These are phyloP conservation scores for Metridium senile DNA, from an alignment of 92 coral and sea anemone species.

Conservation along the genomic window DNA sequence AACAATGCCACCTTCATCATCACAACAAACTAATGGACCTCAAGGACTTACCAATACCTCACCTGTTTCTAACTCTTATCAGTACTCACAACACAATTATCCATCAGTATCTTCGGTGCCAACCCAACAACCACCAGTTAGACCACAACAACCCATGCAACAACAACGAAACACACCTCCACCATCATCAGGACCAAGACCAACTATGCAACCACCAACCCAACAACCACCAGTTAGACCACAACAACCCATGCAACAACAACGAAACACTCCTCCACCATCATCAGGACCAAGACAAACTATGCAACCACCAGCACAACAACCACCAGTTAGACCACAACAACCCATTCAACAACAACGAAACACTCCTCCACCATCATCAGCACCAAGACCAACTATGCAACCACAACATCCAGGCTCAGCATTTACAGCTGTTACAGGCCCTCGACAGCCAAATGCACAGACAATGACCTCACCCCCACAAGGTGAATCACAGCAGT, in stretches of 20 bases:
- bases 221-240: constrained; percentile 1
- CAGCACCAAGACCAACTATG: constrained; percentile 15
- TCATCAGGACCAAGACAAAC: constrained; percentile 3
- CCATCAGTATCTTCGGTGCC: neutral
- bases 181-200: constrained; percentile 4
- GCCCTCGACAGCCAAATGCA: neutral
- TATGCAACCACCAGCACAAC: neutral
- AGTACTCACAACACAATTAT: neutral
- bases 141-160: neutral
- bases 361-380: neutral
- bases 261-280: neutral
- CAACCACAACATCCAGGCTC: constrained; percentile 19
- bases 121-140: neutral
- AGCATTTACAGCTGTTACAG: constrained; percentile 32
- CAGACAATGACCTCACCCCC: neutral
- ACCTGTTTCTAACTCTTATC: neutral
- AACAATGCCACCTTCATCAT: neutral
- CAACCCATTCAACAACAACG: constrained; percentile 8
- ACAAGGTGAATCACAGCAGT: constrained; percentile 1
- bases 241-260: constrained; percentile 1
- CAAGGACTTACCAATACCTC: constrained; percentile 5
- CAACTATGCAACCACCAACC: neutral
- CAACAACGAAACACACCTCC: neutral
- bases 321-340: neutral
- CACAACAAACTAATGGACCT: constrained; percentile 16